Conservation (phyloP, 1,140 invertebrate species). For the Tetragonula clypearis region DNA sequence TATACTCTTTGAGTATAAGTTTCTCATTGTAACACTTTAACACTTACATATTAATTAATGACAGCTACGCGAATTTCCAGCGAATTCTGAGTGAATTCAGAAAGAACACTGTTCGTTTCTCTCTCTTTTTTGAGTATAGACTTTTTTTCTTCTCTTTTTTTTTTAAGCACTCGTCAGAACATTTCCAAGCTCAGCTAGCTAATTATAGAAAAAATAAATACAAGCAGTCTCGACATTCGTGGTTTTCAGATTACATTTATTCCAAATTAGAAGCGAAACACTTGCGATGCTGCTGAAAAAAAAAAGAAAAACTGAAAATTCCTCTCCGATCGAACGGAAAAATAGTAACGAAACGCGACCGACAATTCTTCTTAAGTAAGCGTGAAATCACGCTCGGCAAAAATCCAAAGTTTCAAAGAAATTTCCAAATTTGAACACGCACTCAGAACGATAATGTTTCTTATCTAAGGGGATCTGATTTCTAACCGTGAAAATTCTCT, state of each 20-base stretch:
- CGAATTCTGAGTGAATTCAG: not conserved
- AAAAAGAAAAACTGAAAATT: not conserved
- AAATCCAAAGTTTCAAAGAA: not conserved
- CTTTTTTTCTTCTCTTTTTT: not conserved
- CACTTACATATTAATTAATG: not conserved
- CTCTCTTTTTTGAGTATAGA: too few relatives aligned
- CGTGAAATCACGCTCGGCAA: not conserved
- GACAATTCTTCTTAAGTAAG: too few relatives aligned
- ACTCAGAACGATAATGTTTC: conserved; percentile 12
- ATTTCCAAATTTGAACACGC: not conserved
- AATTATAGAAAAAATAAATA: not conserved
- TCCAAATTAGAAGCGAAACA: not conserved
- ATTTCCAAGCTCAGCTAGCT: not conserved
- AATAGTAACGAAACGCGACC: not conserved
- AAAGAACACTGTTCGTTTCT: too few relatives aligned
- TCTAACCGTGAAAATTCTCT: not conserved
- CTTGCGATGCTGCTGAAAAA: not conserved
- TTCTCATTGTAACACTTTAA: too few relatives aligned
- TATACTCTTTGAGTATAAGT: not conserved
- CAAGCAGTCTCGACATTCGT: not conserved
- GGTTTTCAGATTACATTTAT: not conserved
- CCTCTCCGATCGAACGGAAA: not conserved
- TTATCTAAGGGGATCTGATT: not conserved
- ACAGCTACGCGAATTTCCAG: not conserved
- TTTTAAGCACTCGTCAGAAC: not conserved